Base-by-base conservation (phyloP, 2,113 vertebrate genomes). In the Melanostigma gelatinosum region DNA sequence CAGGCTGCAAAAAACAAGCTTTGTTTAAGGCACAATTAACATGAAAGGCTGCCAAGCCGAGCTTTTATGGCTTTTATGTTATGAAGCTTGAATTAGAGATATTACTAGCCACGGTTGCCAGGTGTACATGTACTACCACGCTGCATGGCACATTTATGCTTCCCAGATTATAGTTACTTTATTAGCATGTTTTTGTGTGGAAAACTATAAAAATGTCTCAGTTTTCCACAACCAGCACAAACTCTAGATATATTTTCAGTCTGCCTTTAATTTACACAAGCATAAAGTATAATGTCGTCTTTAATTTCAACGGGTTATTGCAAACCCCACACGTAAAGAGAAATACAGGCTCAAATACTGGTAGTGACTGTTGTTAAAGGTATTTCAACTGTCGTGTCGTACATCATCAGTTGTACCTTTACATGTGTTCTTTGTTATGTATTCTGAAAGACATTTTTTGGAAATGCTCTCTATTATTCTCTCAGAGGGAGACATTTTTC, bases 1-100 rank as follows among this genome's bases (percentile, higher is more conserved):
- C 85, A 72, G 84, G 81, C 88, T 80, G 85, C 75, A 85, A 89
- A 60, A 85, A 88, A 84, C 80, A 85, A 77, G 83, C 86, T 88
- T 90, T 86, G 81, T 89, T 88, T 85, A 87, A 89, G 82, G 89
- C 83, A 64, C 88, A 94, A 93, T 94, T 93, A 93, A 89, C 90
- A 91, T 92, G 90, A 94, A 86, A 93, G 90, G 85, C 83, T 88
- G 84, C 82, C 77, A 61, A 75, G 83, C 86, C 79, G 32, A 84
- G 86, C 84, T 91, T 92, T 93, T 86, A 91, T 79, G 85, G 84
- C 84, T 90, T 91, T 93, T 83, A 91, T 82, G 87, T 90, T 85
- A 84, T 84, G 82, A 72, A 79, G 73, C 65, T 77, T 79, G 80
- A 93, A 85, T 89, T 72, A 87, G 80, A 78, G 77, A 87, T 74